Evolutionary conservation across 2,113 vertebrate genomes (phyloP), one percentile per base, ranked within the genome.

Genomic region (Nettapus auritus): DNA sequence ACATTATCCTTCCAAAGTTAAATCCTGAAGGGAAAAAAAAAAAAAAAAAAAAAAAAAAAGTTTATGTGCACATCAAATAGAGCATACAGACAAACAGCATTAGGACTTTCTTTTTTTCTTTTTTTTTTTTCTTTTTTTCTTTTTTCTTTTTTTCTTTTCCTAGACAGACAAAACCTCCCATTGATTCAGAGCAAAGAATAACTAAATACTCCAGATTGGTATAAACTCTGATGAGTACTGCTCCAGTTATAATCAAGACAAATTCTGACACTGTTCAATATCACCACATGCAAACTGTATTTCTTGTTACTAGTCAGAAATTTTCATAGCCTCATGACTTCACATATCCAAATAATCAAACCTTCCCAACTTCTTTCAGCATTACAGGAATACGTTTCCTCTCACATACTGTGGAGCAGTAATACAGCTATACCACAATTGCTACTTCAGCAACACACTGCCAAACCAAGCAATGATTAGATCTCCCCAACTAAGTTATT

Each of bases 11-110:
- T 48, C 44, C 2, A 1, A 69, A 83, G 46, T 23, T 11, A 60
- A 57, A 52, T 14, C 59, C 57, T 48, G 55, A 52, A 73, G 14
- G 12, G 23, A 60, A 42, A 42, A 42, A 42, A 14, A 26, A 56
- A n/a, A n/a, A 85, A 34, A 9, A 31, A 6, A 9, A 85, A 34
- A 9, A 31, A 6, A 9, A 31, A 5, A 31, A 82, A 48, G 46
- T 46, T 40, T 0, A 2, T 11, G 1, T 13, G 2, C 6, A n/a
- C 53, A 70, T 57, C 31, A 28, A 62, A 48, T 0, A 19, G 29
- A 56, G 3, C 28, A 26, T 5, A 4, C 5, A 20, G 29, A 50
- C 70, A 52, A 13, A 3, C 23, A 23, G 16, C 10, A 26, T 20
- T 56, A 4, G 2, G 11, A 13, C 42, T 23, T 48, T 48, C 11